These are phyloP conservation scores for Chinchilla lanigera DNA, from an alignment of 2,113 vertebrate genomes.

Conservation along the genomic window DNA sequence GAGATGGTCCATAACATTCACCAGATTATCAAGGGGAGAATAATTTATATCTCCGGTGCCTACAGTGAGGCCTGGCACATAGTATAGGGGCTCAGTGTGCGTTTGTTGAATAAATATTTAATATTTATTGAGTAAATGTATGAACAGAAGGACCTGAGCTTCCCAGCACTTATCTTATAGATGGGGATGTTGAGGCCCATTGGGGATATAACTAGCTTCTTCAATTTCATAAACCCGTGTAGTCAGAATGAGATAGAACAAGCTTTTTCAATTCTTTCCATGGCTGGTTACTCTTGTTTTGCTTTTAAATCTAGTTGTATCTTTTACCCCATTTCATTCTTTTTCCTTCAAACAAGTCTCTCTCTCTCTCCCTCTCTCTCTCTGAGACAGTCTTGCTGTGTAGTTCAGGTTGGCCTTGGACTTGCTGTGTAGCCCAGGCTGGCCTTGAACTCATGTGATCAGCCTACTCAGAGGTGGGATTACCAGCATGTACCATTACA, in stretches of 20 bases:
- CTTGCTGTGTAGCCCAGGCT: not conserved
- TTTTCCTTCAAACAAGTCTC: not conserved
- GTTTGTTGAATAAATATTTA: not conserved
- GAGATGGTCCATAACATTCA: not conserved
- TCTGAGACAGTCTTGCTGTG: not conserved
- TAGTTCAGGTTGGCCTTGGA: not conserved
- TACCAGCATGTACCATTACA: not conserved
- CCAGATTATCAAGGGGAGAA: conserved; percentile 26
- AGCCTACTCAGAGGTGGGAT: not conserved
- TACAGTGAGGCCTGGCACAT: not conserved
- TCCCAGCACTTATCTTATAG: not conserved
- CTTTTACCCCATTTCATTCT: conserved; percentile 22
- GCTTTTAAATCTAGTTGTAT: not conserved
- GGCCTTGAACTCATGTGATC: not conserved
- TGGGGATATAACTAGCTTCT: not conserved
- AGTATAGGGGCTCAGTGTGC: not conserved
- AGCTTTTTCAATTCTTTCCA: not conserved
- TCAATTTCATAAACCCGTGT: not conserved
- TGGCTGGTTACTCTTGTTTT: not conserved
- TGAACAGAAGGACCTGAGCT: not conserved
- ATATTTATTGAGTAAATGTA: conserved; percentile 2
- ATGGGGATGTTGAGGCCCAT: not conserved
- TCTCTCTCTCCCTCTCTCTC: not conserved
- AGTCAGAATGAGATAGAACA: not conserved
- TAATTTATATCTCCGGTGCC: not conserved